Base-by-base conservation (phyloP, 2,113 vertebrate genomes). In the Polyodon spathula region DNA sequence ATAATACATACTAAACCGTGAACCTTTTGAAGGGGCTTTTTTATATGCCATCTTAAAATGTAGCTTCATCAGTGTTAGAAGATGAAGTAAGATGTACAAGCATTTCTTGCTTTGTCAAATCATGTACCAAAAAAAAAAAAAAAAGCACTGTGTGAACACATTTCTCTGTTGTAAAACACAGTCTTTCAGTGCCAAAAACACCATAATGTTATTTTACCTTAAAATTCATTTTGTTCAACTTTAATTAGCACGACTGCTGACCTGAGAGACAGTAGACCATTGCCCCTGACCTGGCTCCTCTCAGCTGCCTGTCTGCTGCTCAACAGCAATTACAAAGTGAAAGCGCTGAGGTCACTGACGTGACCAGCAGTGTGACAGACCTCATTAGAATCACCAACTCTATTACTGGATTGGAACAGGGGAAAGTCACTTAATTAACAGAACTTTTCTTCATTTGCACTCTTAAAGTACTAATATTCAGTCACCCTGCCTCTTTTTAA, bases 381-480 rank as follows among this genome's bases (percentile, higher is more conserved):
- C 62, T 71, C 60, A 61, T 68, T 64, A 77, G 71, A 67, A 69
- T 64, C 51, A 71, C 57, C 74, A 68, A 68, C 66, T 81, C 81
- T 77, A 77, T 74, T 81, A 84, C 77, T 73, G 71, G 76, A 78
- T 66, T 71, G 81, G 66, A 69, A 60, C 46, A 69, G 42, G 62
- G 40, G 61, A 76, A 81, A 81, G 72, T 66, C 76, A 75, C 66
- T 69, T 78, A 76, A 82, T 77, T 80, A 82, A 78, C 66, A 75
- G 73, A 79, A 84, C 78, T 84, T 80, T 81, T 67, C 74, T 63
- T 76, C 76, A 75, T 75, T 79, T 82, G 78, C 73, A 80, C 68
- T 66, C 59, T 63, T 68, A 75, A 76, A 82, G 67, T 57, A 56
- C 44, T 71, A 65, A 71, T 71, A 73, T 66, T 71, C 56, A 41